Percentiles rank a stretch among this genome's conserved stretches.
Evolutionary conservation across 2,797 vertebrate species (phyloP).

Genomic region (Bradypodion pumilum): DNA sequence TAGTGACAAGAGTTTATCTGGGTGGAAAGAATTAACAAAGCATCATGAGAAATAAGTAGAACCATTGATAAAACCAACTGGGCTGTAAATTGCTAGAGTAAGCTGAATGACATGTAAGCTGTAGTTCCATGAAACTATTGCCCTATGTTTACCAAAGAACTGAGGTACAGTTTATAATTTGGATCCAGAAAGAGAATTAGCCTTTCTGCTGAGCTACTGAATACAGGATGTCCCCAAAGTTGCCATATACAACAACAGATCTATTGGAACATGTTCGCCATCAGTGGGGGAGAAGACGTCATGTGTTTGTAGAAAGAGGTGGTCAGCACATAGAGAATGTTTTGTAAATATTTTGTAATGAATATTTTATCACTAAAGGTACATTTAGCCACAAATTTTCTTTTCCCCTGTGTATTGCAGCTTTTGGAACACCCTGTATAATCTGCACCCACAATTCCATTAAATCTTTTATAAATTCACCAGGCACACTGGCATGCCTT

Average conservation of each 20-base stretch:
- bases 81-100: not conserved
- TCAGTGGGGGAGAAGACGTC: too few relatives aligned
- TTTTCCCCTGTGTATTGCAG: too few relatives aligned
- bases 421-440: too few relatives aligned
- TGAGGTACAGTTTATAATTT: not conserved
- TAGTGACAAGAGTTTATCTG: not conserved
- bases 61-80: rapidly evolving
- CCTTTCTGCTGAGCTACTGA: not conserved
- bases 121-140: not conserved
- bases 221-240: too few relatives aligned
- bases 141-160: not conserved
- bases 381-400: too few relatives aligned
- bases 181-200: conserved; percentile 4
- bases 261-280: too few relatives aligned
- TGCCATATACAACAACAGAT: too few relatives aligned
- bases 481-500: not conserved
- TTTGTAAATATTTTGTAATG: too few relatives aligned
- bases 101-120: not conserved
- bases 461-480: not conserved
- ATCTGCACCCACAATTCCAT: not conserved
- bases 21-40: not conserved
- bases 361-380: too few relatives aligned
- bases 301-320: too few relatives aligned
- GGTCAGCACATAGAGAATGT: too few relatives aligned
- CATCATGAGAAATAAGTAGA: not conserved